Base-by-base conservation (phyloP, 2,888 invertebrate species). In the Gnatocerus cornutus region DNA sequence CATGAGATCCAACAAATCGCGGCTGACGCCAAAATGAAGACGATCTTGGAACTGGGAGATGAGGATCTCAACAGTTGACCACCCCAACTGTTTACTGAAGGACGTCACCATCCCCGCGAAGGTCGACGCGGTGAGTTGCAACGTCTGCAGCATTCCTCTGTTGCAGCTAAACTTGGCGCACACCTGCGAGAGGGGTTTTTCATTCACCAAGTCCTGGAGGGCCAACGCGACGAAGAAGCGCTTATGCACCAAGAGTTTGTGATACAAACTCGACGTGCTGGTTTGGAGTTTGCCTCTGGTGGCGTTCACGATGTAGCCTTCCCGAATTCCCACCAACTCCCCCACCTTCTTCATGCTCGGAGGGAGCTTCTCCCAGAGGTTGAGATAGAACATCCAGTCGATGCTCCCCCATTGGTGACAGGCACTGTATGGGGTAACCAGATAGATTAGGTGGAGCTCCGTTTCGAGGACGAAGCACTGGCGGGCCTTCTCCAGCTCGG, bases 61-160 rank as follows among this genome's bases (percentile, higher is more conserved):
- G 41, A 99, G 87, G 73, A 96, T 87, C 83, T 97, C 94, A 79
- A 99, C 88, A 81, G 93, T 95, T 73, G 90, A 90, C 98, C 99
- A 99, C 16, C 97, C 96, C 8, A 99, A 86, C 61, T 96, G 92
- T 72, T 90, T 90, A 84, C 98, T 97, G 86, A 99, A 99, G n/a
- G 95, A 91, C 1, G 97, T 96, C 0, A 99, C 95, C 94, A 98
- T 98, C 64, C 97, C 98, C 63, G 98, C 97, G 89, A 98, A 98
- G 33, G 97, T 96, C 33, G 98, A 93, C 0, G 98, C 93, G 65
- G 94, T 92, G 84, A 98, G 97, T 84, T 99, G 99, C 27, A 99
- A 87, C 66, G 94, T 92, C 86, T 99, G 99, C 14, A 99, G 86
- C 84, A 95, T 90, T 9, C 99, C 99, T 61, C 97, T 91, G 63